phyloP scores from a whole-genome alignment of 2,888 invertebrate genomes.

The Xestia sexstrigata region DNA sequence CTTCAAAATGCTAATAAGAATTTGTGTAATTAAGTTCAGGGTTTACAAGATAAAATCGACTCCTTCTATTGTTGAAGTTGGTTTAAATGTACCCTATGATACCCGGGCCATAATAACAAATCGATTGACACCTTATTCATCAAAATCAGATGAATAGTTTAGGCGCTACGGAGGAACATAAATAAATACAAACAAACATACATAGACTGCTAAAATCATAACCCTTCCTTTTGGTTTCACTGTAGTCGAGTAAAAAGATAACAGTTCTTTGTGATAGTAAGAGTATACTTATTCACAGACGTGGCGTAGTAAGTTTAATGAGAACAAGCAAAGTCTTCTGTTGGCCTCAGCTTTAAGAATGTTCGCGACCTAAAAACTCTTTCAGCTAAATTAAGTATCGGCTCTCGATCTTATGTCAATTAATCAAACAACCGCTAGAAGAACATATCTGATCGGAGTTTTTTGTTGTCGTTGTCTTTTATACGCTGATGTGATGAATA shows the following conservation, averaged over 20 bases:
- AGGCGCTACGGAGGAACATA: too few species aligned
- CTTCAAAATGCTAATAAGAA: slow-evolving; percentile 9
- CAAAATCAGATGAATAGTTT: too few species aligned
- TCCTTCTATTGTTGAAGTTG: too few species aligned
- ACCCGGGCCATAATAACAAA: too few species aligned
- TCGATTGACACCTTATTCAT: too few species aligned
- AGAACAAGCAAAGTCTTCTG: slow-evolving; percentile 73
- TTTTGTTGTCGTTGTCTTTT: slow-evolving; percentile 32
- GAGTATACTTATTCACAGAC: slow-evolving; percentile 70
- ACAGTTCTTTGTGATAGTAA: slow-evolving; percentile 51
- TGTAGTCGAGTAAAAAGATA: slow-evolving; percentile 18
- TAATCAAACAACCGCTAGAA: slow-evolving; percentile 78
- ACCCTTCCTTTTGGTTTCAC: too few species aligned
- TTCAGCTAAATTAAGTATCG: slow-evolving; percentile 80
- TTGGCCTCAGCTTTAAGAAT: slow-evolving; percentile 77
- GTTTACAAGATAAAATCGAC: too few species aligned
- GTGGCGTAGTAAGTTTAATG: slow-evolving; percentile 78
- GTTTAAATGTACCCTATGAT: too few species aligned
- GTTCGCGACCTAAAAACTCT: slow-evolving; percentile 84
- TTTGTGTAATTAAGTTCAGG: too few species aligned
- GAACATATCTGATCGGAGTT: slow-evolving; percentile 65
- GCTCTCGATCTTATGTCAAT: slow-evolving; percentile 83
- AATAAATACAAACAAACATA: too few species aligned
- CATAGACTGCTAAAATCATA: too few species aligned
- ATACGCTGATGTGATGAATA: not conserved